Base-by-base conservation (phyloP, 53 echinoderm and acorn worm species). In the Pentamera pediparva region DNA sequence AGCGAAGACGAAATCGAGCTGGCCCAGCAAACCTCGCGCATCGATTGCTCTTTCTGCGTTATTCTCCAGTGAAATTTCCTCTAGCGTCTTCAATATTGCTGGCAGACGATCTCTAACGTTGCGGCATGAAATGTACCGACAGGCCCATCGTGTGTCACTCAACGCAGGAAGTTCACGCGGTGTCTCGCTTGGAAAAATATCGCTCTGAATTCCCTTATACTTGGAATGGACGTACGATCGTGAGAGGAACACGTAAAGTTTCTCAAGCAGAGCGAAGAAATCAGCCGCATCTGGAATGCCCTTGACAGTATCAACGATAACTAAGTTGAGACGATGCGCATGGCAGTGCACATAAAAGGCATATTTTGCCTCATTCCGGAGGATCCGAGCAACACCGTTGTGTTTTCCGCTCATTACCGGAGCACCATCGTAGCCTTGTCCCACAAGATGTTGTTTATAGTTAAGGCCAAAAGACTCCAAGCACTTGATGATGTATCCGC, bases 301-400 rank as follows among this genome's bases (percentile, higher is more conserved):
- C 24, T 38, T 59, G 15, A 53, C 54, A 34, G 56, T 56, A 20
- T 79, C 79, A 36, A 79, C 79, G 24, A 58, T 55, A 17, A 79
- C 70, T 28, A 79, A 69, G 39, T 78, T 78, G 54, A 78, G 55
- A 5, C 69, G 65, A 52, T 78, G 78, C 6, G 67, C 65, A 22
- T 65, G 65, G 37, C 78, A 78, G 62, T 78, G 78, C 22, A 67
- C 78, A 65, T 78, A 78, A 78, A 49, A 78, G 10, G 78, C 65
- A 29, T 71, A 52, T 29, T 71, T 56, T 60, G 76, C 76, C 76
- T 59, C 61, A 4, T 76, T 31, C 37, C 37, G 52, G 18, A 76
- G 25, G 10, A 31, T 37, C 24, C 10, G 21, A 10, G 75, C 76
- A 35, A 76, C 61, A 43, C 76, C 76, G 25, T 31, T 59, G 43